Conservation (phyloP, 2,797 vertebrate genomes). For the Antennarius maculatus region DNA sequence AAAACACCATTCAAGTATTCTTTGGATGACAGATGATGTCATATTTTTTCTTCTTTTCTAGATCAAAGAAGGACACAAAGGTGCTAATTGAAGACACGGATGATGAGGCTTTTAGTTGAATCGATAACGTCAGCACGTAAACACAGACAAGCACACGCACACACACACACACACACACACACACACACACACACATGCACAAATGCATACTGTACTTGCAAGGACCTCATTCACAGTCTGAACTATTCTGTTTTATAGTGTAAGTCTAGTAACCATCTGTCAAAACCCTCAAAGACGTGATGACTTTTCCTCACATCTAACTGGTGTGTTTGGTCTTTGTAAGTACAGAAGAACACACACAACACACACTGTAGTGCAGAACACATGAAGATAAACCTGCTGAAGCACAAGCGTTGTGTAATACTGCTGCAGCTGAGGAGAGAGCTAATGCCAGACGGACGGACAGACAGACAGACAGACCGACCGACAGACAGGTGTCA, state of each 20-base stretch:
- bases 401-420: constrained; percentile 76
- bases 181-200: constrained; percentile 8
- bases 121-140: constrained; percentile 43
- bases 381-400: constrained; percentile 45
- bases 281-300: constrained; percentile 42
- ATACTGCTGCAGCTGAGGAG: constrained; percentile 41
- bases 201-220: constrained; percentile 52
- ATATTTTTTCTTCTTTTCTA: constrained; percentile 56
- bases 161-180: constrained; percentile 7
- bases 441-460: constrained; percentile 41
- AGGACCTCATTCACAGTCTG: constrained; percentile 48
- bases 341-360: constrained; percentile 56
- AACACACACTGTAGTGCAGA: constrained; percentile 26
- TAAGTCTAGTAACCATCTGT: constrained; percentile 21
- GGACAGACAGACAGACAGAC: background rate
- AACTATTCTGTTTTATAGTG: constrained; percentile 13
- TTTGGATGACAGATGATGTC: background rate
- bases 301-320: constrained; percentile 41
- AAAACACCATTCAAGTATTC: background rate
- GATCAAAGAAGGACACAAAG: constrained; percentile 95
- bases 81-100: constrained; percentile 98
- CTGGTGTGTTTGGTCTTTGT: constrained; percentile 52
- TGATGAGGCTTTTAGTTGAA: constrained; percentile 94
- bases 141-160: constrained; percentile 49
- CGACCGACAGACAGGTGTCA: constrained; percentile 40